These are phyloP conservation scores for Oscheius myriophilus DNA, from an alignment of 2,888 invertebrate genomes.

Conservation along the genomic window DNA sequence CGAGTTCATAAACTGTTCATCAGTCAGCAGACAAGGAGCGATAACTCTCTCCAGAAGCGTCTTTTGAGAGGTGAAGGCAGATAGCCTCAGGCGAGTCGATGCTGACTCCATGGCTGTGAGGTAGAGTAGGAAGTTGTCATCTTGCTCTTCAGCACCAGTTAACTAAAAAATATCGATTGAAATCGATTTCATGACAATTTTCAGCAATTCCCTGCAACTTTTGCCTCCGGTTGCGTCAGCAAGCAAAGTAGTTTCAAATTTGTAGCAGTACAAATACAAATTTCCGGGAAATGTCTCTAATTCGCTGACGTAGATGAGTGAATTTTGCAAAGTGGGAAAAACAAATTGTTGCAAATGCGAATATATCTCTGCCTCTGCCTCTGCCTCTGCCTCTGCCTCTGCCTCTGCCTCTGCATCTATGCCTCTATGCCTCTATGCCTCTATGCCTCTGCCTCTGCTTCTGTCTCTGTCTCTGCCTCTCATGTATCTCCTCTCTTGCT, in stretches of 20 bases:
- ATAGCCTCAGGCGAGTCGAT: constrained; percentile 41
- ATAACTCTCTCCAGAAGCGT: constrained; percentile 47
- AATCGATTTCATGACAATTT: too few relatives aligned
- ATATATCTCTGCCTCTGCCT: too few relatives aligned
- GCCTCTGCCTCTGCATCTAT: neutral
- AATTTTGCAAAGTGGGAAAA: too few relatives aligned
- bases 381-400: neutral
- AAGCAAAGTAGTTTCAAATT: too few relatives aligned
- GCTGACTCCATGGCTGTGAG: constrained; percentile 30
- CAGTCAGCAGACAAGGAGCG: constrained; percentile 42
- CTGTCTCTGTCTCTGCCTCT: neutral
- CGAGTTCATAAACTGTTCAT: constrained; percentile 43
- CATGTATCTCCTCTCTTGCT: neutral
- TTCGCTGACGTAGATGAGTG: neutral
- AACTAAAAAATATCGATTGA: neutral
- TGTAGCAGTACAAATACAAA: too few relatives aligned
- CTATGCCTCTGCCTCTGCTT: too few relatives aligned
- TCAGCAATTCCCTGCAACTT: too few relatives aligned
- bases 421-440: too few relatives aligned
- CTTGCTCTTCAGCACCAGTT: constrained; percentile 27
- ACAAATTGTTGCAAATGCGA: too few relatives aligned
- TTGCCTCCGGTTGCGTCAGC: too few relatives aligned
- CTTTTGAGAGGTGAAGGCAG: constrained; percentile 38
- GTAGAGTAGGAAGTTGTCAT: constrained; percentile 32
- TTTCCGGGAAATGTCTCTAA: constrained; percentile 15